These are phyloP conservation scores for Mimas tiliae DNA, from an alignment of 2,888 invertebrate species.

Conservation along the genomic window DNA sequence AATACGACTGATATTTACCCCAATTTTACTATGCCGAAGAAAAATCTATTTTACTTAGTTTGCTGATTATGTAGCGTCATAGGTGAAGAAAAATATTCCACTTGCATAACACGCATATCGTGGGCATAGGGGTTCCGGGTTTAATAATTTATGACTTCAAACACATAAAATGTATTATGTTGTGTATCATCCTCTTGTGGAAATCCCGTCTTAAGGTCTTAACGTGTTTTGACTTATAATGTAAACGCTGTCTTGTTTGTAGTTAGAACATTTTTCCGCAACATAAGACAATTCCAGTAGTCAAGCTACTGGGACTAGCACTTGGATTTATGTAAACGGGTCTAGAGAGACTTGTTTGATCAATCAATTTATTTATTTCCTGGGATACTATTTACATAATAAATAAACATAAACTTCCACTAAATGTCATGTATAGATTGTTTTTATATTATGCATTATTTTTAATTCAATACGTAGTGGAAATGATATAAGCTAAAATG, in stretches of 20 bases:
- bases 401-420: too few species aligned
- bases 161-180: neutral
- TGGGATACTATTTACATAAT: too few species aligned
- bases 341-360: too few species aligned
- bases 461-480: too few species aligned
- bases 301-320: neutral
- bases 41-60: too few species aligned
- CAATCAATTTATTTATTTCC: too few species aligned
- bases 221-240: constrained; percentile 2
- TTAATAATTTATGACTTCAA: constrained; percentile 1
- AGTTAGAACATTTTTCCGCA: neutral
- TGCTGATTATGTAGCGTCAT: neutral
- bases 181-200: constrained; percentile 7
- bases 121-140: constrained; percentile 2
- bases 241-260: neutral
- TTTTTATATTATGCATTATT: too few species aligned
- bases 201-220: neutral
- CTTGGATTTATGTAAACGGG: too few species aligned
- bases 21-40: too few species aligned
- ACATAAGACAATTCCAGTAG: neutral
- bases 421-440: too few species aligned
- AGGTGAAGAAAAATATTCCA: neutral
- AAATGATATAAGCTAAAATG: too few species aligned
- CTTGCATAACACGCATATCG: neutral
- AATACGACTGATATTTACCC: too few species aligned